These are phyloP conservation scores for Tragopan temminckii DNA, from an alignment of 2,797 vertebrate species.

Conservation along the genomic window DNA sequence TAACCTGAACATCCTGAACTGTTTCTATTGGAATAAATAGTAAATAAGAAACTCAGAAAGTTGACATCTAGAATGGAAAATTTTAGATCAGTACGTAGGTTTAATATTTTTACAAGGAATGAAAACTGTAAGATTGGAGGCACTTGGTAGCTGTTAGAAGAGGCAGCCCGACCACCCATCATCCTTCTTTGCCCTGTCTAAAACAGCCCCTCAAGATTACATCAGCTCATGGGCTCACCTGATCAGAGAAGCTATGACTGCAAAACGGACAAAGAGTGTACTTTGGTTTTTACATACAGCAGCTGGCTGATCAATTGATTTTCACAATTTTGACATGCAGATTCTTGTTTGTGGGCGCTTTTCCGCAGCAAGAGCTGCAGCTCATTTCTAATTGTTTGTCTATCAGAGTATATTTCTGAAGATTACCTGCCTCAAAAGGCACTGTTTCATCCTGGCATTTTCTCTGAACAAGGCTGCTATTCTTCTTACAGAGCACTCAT, in stretches of 20 bases:
- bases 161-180: accelerated
- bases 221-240: neutral
- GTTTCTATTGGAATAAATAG: neutral
- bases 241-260: neutral
- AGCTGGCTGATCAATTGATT: neutral
- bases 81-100: neutral
- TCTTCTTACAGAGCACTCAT: neutral
- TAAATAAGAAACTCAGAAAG: neutral
- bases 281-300: accelerated
- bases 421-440: neutral
- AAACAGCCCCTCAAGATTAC: neutral
- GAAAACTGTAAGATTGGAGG: neutral
- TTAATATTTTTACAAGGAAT: neutral
- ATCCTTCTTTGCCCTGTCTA: neutral
- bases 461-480: conserved; percentile 18
- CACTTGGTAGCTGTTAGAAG: neutral
- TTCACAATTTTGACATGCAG: neutral
- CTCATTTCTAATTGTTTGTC: neutral
- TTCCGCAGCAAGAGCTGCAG: neutral
- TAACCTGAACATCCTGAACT: neutral
- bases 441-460: neutral
- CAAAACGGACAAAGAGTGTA: neutral
- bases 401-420: neutral
- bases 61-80: neutral
- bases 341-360: neutral